Percentiles rank a stretch among this genome's conserved stretches.
These are phyloP conservation scores for Eupithecia abbreviata DNA, from an alignment of 2,888 invertebrate genomes.

Conservation along the genomic window DNA sequence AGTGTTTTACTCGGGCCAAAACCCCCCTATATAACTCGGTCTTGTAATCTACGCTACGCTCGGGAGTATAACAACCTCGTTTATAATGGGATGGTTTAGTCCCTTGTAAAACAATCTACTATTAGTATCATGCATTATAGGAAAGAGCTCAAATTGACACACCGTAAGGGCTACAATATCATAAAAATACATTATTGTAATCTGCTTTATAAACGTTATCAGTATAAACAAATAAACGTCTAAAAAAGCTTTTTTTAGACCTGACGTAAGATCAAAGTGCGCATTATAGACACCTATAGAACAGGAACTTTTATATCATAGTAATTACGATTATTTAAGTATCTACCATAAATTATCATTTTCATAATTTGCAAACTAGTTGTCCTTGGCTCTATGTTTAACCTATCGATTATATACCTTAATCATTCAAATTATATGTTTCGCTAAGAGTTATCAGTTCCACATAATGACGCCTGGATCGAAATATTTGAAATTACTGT, in stretches of 20 bases:
- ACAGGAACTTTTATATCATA: not conserved
- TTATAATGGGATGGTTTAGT: too few species aligned
- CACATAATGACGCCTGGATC: not conserved
- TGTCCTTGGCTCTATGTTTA: not conserved
- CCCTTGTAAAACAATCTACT: too few species aligned
- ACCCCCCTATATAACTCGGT: too few species aligned
- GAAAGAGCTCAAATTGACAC: not conserved
- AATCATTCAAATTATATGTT: not conserved
- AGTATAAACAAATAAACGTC: too few species aligned
- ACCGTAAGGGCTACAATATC: too few species aligned
- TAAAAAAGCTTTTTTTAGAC: not conserved
- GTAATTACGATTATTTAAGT: not conserved
- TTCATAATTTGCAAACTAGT: not conserved
- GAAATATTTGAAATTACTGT: conserved; percentile 2
- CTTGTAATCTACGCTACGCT: too few species aligned
- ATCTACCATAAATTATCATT: not conserved
- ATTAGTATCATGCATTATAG: not conserved
- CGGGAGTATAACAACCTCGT: too few species aligned
- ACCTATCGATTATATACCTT: not conserved
- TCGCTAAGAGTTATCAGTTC: not conserved
- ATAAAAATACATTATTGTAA: too few species aligned
- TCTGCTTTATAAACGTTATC: too few species aligned
- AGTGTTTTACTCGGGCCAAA: too few species aligned
- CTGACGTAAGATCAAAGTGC: not conserved
- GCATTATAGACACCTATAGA: not conserved